Base-by-base conservation (phyloP, 2,888 invertebrate species). In the Microplitis deprimator region DNA sequence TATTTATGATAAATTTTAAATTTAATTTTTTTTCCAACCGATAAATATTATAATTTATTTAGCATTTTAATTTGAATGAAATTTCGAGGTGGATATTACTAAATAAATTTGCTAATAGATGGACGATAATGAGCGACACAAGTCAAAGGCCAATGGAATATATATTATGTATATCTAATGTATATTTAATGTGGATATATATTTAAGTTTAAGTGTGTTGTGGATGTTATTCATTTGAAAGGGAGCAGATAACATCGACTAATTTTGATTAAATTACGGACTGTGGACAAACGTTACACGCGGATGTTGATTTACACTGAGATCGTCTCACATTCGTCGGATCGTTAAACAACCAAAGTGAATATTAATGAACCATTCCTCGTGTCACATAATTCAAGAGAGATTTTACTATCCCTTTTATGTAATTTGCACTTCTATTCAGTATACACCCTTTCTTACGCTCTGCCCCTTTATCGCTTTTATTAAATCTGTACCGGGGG, bases 351-450 rank as follows among this genome's bases (percentile, higher is more conserved):
- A 71, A 8, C 38, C 1, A 38, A 50, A 20, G 65, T 61, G 60
- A 59, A 65, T 16, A 20, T 67, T 72, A 72, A 76, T 68, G 76
- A 76, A 76, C 76, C 70, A 72, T 76, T 76, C 61, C n/a, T 40
- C 62, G 64, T 64, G 62, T 41, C 62, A 20, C 16, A 59, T 61
- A 39, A 29, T 29, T 68, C 75, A 61, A 61, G 17, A 40, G 64
- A 62, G 64, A 64, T 73, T 59, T 10, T 17, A 61, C 61, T 39
- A 75, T 61, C 68, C 61, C 39, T 59, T 50, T 61, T 29, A 4
- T 16, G 40, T 61, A 29, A 73, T 73, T 64, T 62, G 64, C 64
- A 41, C 39, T 16, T 17, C 20, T 69, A 13, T 38, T 39, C 16
- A 38, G 29, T 29, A 20, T 20, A 39, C 10, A 39, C 68, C 40